Evolutionary conservation across 1,140 invertebrate genomes (phyloP).

Genomic region (Aphaenogaster floridana): DNA sequence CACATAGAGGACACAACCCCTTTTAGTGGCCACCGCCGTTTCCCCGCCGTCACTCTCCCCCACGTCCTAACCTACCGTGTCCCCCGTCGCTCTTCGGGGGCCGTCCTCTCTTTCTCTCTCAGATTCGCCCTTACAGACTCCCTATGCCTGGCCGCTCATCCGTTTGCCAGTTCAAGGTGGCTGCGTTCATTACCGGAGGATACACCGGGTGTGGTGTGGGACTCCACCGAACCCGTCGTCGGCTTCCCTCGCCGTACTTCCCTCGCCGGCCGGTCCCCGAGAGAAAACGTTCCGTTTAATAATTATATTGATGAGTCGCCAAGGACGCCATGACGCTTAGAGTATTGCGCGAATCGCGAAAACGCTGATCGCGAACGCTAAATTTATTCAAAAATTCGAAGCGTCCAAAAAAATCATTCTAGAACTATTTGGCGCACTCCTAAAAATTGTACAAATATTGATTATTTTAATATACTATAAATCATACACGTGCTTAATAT

Average conservation of each 20-base stretch:
- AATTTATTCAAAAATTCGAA: neutral
- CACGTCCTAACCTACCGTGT: conserved; percentile 53
- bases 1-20: conserved; percentile 81
- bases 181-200: conserved; percentile 84
- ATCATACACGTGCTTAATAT: neutral
- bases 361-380: neutral
- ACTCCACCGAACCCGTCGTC: conserved; percentile 55
- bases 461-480: neutral
- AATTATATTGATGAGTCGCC: conserved; percentile 57
- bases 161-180: conserved; percentile 86
- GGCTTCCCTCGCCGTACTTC: conserved; percentile 13
- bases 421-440: too few relatives aligned
- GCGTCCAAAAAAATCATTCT: neutral
- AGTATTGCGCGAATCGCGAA: neutral
- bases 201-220: conserved; percentile 73
- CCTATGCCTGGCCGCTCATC: conserved; percentile 82
- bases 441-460: neutral
- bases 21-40: conserved; percentile 81
- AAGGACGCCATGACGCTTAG: neutral
- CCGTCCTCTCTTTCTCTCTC: conserved; percentile 59
- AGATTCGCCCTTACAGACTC: conserved; percentile 67
- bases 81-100: neutral
- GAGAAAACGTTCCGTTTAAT: conserved; percentile 45
- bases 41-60: conserved; percentile 49
- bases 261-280: conserved; percentile 11